Base-by-base conservation (phyloP, 1,140 invertebrate species). In the Samia ricini region DNA sequence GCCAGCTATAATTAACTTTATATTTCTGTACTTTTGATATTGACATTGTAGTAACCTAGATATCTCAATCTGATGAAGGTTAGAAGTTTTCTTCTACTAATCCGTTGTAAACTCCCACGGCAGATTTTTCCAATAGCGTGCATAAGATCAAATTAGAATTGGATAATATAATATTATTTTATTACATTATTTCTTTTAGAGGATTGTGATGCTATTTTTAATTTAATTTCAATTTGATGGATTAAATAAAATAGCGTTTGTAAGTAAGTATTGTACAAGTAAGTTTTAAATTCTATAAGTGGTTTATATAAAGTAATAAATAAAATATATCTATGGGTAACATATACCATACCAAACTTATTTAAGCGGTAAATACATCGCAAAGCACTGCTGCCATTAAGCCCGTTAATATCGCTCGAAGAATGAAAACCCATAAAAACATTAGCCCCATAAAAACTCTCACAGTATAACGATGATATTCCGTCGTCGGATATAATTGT, bases 381-480 rank as follows among this genome's bases (percentile, higher is more conserved):
- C 33, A 42, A 42, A 42, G 33, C 33, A 12, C 10, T 42, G 33
- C 33, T 15, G 1, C 33, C 33, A 42, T 42, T 42, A 42, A 42
- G 7, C n/a, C 33, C 10, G 8, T 42, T 42, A 42, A 42, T 42
- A 42, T 12, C 33, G 33, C 33, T 15, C 33, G 33, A 15, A 12
- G 33, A 42, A 52, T 8, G 51, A 52, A 52, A 21, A 4, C 51
- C 61, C 63, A 59, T 76, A 76, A 76, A 69, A 76, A 60, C 68
- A 61, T 63, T 60, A 67, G 68, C 70, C 62, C 66, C 61, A 76
- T 79, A 79, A 76, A 76, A 76, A 69, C 56, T 20, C 51, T 15
- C n/a, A n/a, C n/a, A n/a, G n/a, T n/a, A 65, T 69, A 64, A 68
- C 76, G 72, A 78, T 71, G 68, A 74, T 72, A 72, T 70, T 66